phyloP scores from a whole-genome alignment of 2,797 vertebrate genomes.

The Rhinoraja longicauda region DNA sequence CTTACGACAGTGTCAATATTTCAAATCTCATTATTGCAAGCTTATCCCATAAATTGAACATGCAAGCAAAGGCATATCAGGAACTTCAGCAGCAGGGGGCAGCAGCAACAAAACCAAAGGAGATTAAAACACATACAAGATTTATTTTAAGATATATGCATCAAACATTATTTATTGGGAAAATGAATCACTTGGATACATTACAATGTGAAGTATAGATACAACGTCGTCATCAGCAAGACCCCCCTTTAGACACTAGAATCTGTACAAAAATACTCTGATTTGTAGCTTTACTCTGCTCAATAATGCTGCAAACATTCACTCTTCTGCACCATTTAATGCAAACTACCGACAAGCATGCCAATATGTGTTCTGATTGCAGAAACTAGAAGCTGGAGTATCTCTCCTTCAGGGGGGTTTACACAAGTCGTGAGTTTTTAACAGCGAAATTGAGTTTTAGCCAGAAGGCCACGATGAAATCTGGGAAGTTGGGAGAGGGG shows the following conservation, averaged over 20 bases:
- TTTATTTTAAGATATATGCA: constrained; percentile 41
- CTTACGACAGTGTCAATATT: background rate
- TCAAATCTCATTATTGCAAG: background rate
- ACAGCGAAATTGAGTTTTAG: background rate
- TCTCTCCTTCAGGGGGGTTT: background rate
- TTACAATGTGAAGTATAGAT: constrained; percentile 46
- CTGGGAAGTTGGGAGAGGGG: background rate
- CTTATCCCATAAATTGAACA: background rate
- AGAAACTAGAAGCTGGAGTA: background rate
- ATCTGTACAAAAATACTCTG: constrained; percentile 45
- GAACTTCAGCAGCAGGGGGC: background rate
- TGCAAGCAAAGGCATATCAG: background rate
- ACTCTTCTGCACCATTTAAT: constrained; percentile 15
- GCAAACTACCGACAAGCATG: background rate
- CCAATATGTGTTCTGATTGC: background rate
- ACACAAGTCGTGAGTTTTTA: background rate
- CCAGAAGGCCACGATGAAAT: background rate
- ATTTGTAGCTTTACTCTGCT: constrained; percentile 15
- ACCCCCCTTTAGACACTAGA: constrained; percentile 42
- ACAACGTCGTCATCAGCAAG: constrained; percentile 41
- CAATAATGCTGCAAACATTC: constrained; percentile 29
- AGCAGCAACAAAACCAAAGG: background rate
- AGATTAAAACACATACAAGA: constrained; percentile 11
- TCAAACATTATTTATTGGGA: constrained; percentile 57
- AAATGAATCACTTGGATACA: constrained; percentile 47